Base-by-base conservation (phyloP, 2,113 vertebrate genomes). In the Python bivittatus region DNA sequence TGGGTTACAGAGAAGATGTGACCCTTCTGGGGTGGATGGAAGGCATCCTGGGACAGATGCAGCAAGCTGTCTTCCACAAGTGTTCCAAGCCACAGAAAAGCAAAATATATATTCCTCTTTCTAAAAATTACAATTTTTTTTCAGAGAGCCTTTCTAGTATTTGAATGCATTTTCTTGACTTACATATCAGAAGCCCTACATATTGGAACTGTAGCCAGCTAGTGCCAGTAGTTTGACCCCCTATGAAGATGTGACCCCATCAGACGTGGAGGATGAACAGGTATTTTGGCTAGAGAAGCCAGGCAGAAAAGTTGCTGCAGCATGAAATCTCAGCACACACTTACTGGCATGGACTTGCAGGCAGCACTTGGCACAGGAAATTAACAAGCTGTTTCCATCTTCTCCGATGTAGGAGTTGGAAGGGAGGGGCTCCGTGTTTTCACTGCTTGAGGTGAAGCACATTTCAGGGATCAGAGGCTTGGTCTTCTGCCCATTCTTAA, bases 301-400 rank as follows among this genome's bases (percentile, higher is more conserved):
- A 13, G 17, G 27, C 72, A 29, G 22, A 15, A 20, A 38, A 42
- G 2, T 38, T 9, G 9, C 20, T 1, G 5, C 52, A 38, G 52
- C 27, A 38, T 0, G 0, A 12, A 17, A 44, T 12, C 23, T 5
- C 27, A 8, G 27, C 52, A 0, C 29, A 29, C 86, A 99, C 99
- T 99, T 95, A 99, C 99, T 99, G 52, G 99, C 98, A 83, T 99
- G 99, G 94, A 99, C 99, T 94, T 99, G 99, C 96, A 99, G 97
- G 89, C 97, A 97, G 97, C 99, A 99, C 91, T 98, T 98, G 90
- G 98, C 96, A 86, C 99, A 99, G 96, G 98, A 94, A 27, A 99
- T 97, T 90, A 99, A 97, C 4, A 98, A 96, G 91, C 99, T 99
- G 96, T 98, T 99, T 48, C 99, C 98, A 42, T 99, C 99, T 3